phyloP scores from a whole-genome alignment of 2,797 vertebrate species.

The Sternarchorhynchus goeldii region DNA sequence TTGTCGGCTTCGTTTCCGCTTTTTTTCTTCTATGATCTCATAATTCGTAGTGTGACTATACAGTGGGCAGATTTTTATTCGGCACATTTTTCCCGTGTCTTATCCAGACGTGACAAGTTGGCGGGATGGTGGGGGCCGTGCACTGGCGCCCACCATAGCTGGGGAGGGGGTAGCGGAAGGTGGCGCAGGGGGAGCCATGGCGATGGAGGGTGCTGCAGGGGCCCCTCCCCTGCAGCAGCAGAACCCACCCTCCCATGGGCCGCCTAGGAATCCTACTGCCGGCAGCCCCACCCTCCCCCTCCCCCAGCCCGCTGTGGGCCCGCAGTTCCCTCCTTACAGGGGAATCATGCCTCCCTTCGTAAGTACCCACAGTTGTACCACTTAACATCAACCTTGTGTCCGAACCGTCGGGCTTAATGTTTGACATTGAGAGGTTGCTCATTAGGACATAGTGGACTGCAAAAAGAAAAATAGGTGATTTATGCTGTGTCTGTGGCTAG shows the following conservation, averaged over 20 bases:
- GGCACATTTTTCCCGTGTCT: background rate
- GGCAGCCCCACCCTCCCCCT: conserved; percentile 77
- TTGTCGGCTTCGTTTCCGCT: background rate
- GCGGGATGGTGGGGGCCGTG: conserved; percentile 94
- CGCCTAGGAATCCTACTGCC: conserved; percentile 78
- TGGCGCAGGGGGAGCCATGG: conserved; percentile 78
- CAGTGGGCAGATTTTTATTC: background rate
- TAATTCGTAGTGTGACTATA: background rate
- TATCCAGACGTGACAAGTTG: conserved; percentile 86
- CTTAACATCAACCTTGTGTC: background rate
- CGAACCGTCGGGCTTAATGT: background rate
- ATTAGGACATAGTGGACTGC: too few species aligned
- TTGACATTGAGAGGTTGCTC: background rate
- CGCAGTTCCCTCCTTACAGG: conserved; percentile 87
- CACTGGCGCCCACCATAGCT: conserved; percentile 76
- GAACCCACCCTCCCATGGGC: conserved; percentile 72
- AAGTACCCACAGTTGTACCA: conserved; percentile 65
- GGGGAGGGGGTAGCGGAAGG: conserved; percentile 82
- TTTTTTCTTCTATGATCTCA: background rate
- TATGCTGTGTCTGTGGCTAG: too few species aligned
- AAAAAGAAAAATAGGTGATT: too few species aligned
- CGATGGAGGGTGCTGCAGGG: conserved; percentile 80
- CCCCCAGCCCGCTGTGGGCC: conserved; percentile 81
- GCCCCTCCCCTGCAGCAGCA: conserved; percentile 66
- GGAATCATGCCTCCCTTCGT: conserved; percentile 92